phyloP scores from a whole-genome alignment of 2,113 vertebrate genomes.

The Thinocorus orbignyianus region DNA sequence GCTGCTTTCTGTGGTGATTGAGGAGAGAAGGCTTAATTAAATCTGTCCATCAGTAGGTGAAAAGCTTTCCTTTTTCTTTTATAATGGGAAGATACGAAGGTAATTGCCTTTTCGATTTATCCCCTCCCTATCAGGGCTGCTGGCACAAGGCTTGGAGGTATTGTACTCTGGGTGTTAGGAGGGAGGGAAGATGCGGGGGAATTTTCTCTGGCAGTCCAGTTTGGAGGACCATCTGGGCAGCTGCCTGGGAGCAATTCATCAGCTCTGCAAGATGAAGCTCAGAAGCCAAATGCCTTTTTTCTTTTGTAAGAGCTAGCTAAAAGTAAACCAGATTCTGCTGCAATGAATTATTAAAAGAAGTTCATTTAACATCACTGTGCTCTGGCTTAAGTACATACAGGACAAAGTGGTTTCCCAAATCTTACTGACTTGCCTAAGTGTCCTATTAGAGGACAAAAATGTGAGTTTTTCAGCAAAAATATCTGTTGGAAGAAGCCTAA shows the following conservation, averaged over 20 bases:
- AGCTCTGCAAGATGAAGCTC: not conserved
- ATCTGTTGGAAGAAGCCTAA: not conserved
- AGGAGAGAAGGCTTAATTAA: not conserved
- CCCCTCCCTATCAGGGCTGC: not conserved
- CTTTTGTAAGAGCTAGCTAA: not conserved
- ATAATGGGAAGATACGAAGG: not conserved
- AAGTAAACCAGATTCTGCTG: conserved; percentile 11
- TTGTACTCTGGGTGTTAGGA: not conserved
- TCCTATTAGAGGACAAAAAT: conserved; percentile 29
- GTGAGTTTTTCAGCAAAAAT: conserved; percentile 16
- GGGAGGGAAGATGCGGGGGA: not conserved
- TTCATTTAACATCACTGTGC: conserved; percentile 27
- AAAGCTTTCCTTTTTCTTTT: not conserved
- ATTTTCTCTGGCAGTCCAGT: not conserved
- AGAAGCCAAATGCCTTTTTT: not conserved
- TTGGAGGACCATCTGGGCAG: not conserved
- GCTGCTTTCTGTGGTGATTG: not conserved
- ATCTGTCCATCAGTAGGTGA: not conserved
- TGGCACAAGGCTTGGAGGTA: not conserved
- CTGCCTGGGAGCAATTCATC: not conserved
- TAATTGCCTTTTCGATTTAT: not conserved
- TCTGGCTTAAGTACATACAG: not conserved
- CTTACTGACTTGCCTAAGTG: conserved; percentile 11
- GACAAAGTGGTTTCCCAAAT: conserved; percentile 37
- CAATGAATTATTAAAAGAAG: conserved; percentile 32